Conservation (phyloP, 2,888 invertebrate species). For the Drosophila helvetica region DNA sequence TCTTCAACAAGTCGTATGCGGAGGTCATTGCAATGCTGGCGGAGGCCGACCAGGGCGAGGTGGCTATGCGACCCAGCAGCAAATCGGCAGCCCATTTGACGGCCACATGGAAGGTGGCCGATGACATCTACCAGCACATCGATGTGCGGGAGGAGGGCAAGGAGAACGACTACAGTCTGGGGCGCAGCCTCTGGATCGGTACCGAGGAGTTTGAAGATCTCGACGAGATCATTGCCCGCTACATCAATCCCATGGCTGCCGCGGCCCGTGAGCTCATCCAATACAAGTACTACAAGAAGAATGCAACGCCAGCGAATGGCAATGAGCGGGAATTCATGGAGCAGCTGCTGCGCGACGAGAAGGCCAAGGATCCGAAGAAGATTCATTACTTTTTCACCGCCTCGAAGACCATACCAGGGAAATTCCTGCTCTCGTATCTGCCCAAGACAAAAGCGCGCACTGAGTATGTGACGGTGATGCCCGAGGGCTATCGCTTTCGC, state of each 20-base stretch:
- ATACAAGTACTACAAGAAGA: constrained; percentile 93
- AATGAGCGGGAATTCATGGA: constrained; percentile 88
- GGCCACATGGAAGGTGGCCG: constrained; percentile 99
- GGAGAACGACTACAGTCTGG: constrained; percentile 97
- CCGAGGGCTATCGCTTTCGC: constrained; percentile 96
- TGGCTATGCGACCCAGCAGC: constrained; percentile 97
- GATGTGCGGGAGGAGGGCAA: constrained; percentile 98
- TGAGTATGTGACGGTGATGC: constrained; percentile 95
- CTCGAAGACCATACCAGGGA: constrained; percentile 93
- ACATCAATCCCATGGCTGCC: constrained; percentile 98
- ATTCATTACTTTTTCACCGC: constrained; percentile 95
- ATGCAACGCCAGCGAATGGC: constrained; percentile 91
- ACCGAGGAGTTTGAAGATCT: constrained; percentile 98
- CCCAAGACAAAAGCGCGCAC: constrained; percentile 93
- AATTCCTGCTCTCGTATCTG: constrained; percentile 96
- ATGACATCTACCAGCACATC: constrained; percentile 97
- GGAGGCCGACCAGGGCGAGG: constrained; percentile 97
- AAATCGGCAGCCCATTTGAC: constrained; percentile 98
- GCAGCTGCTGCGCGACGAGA: constrained; percentile 94
- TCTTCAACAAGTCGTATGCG: constrained; percentile 97
- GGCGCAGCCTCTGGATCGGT: constrained; percentile 93
- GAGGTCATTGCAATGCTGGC: constrained; percentile 96
- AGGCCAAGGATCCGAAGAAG: constrained; percentile 92
- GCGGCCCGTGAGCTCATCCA: constrained; percentile 95
- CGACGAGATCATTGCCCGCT: constrained; percentile 98